Evolutionary conservation across 2,888 invertebrate genomes (phyloP).

Genomic region (Teinopalpus imperialis): DNA sequence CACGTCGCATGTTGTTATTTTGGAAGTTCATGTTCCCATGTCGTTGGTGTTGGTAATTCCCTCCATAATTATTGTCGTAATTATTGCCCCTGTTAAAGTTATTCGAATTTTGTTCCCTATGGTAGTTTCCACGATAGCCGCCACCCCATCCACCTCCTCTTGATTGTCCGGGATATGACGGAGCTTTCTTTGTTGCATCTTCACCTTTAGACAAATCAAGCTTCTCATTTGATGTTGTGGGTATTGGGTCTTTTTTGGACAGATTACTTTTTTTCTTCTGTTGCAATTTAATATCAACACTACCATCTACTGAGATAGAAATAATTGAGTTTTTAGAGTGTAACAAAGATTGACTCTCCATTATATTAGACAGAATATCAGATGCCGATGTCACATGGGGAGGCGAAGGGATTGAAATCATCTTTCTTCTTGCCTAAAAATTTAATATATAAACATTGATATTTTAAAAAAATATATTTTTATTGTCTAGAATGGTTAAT

Average conservation of each 20-base stretch:
- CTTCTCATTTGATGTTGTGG: conserved; percentile 32
- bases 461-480: neutral
- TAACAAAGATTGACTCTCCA: conserved; percentile 86
- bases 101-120: conserved; percentile 43
- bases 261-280: conserved; percentile 28
- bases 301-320: conserved; percentile 83
- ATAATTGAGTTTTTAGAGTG: conserved; percentile 84
- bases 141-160: conserved; percentile 74
- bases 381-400: conserved; percentile 67
- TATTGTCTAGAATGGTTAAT: neutral
- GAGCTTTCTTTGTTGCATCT: conserved; percentile 72
- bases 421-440: conserved; percentile 74
- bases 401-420: conserved; percentile 61
- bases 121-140: conserved; percentile 61
- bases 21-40: conserved; percentile 35
- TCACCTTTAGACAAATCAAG: conserved; percentile 48
- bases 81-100: conserved; percentile 37
- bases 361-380: conserved; percentile 86
- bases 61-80: conserved; percentile 37
- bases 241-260: conserved; percentile 10
- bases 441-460: conserved; percentile 3
- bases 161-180: conserved; percentile 84
- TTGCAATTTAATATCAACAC: conserved; percentile 75
- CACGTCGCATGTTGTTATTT: conserved; percentile 40
- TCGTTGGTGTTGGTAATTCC: conserved; percentile 37